Evolutionary conservation across 2,888 invertebrate genomes (phyloP), one percentile per base, ranked within the genome.

Genomic region (Ectobius pallidus): DNA sequence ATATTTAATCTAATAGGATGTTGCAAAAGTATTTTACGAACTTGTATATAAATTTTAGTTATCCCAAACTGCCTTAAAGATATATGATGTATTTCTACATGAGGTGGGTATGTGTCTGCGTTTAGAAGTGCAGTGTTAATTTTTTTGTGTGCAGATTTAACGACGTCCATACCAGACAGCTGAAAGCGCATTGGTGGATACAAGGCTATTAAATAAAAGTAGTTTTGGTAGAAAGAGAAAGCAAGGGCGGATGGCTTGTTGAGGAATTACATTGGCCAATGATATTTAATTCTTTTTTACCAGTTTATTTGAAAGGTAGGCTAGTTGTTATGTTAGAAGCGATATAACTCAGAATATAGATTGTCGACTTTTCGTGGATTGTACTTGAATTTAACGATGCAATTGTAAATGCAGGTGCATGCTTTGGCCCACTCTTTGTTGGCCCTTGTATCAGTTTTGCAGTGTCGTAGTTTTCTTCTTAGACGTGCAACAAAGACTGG

Each of bases 401-500:
- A n/a, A n/a, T n/a, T n/a, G n/a, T n/a, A n/a, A n/a, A n/a, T n/a
- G n/a, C n/a, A n/a, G n/a, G n/a, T n/a, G n/a, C n/a, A n/a, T n/a
- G n/a, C n/a, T n/a, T n/a, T n/a, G n/a, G n/a, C n/a, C n/a, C n/a
- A n/a, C n/a, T 18, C 3, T 22, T 44, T 44, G 44, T 9, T 44
- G 44, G 14, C 18, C 20, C 7, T 49, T 49, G n/a, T 18, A 22
- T 49, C 49, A 16, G 18, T 49, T 18, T 49, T 49, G 49, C 49
- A 18, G 18, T 2, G 18, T 20, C 49, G 22, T n/a, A n/a, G 16
- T 16, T 9, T 39, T 7, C 3, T 20, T 18, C 22, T 49, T 2
- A 49, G 34, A 6, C 34, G 61, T 22, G 20, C 62, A 62, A 61
- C 61, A 61, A 61, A 61, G 62, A 62, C 62, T 62, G 9, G 62